phyloP scores from a whole-genome alignment of 92 coral and sea anemone species.

The Pocillopora meandrina region DNA sequence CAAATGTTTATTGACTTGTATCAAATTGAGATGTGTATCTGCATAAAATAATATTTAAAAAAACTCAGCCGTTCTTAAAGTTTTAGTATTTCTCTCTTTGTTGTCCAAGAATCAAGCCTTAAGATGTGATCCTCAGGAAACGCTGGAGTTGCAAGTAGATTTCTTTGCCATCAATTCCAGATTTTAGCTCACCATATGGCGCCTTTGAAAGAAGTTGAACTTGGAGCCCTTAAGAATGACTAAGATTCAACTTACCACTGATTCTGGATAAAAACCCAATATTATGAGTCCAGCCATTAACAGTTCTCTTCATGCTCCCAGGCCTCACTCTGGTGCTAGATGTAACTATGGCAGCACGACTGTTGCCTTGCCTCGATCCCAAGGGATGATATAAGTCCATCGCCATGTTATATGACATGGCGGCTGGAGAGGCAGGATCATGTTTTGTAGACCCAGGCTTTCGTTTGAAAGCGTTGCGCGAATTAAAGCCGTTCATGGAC shows the following conservation, averaged over 20 bases:
- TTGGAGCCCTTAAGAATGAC: not conserved
- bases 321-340: conserved; percentile 73
- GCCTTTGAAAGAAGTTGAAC: not conserved
- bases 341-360: conserved; percentile 66
- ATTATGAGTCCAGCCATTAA: conserved; percentile 56
- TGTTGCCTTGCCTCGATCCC: conserved; percentile 80
- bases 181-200: no score
- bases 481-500: not conserved
- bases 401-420: conserved; percentile 76
- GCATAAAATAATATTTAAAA: no score
- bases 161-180: not conserved
- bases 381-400: conserved; percentile 84
- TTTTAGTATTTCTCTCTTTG: no score
- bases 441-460: conserved; percentile 25
- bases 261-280: conserved; percentile 13
- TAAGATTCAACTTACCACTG: conserved; percentile 6
- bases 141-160: not conserved
- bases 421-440: conserved; percentile 50
- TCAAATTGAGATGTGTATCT: no score
- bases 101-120: no score
- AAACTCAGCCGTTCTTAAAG: no score
- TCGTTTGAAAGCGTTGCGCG: conserved; percentile 18
- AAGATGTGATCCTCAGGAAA: not conserved
- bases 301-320: conserved; percentile 60
- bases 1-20: no score